phyloP scores from a whole-genome alignment of 2,888 invertebrate species.

The Thera britannica region DNA sequence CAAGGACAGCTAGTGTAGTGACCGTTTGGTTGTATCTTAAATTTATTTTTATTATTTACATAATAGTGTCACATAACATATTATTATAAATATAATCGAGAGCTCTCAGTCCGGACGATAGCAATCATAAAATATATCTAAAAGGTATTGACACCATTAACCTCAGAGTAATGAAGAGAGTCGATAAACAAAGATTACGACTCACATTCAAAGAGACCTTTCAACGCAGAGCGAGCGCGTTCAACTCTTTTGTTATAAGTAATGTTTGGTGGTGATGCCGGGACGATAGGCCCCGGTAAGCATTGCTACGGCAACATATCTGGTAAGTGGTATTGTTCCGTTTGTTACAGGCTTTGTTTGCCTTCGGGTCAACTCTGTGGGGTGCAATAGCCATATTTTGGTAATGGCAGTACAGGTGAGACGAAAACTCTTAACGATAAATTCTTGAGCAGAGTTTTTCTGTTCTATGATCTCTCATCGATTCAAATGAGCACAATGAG shows the following conservation, averaged over 20 bases:
- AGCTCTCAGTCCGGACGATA: neutral
- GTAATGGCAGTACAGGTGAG: constrained; percentile 17
- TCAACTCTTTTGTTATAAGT: constrained; percentile 40
- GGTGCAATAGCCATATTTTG: constrained; percentile 18
- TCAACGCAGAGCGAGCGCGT: constrained; percentile 30
- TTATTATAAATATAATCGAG: neutral
- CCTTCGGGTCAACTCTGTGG: constrained; percentile 16
- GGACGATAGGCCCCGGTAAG: neutral
- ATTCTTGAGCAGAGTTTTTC: too few species aligned
- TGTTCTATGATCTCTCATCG: neutral
- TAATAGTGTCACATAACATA: neutral
- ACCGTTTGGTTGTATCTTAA: neutral
- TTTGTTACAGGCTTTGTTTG: constrained; percentile 25
- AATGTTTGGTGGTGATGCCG: constrained; percentile 14
- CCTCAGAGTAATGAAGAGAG: constrained; percentile 8
- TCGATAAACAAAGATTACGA: constrained; percentile 16
- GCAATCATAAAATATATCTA: constrained; percentile 5
- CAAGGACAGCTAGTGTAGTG: too few species aligned
- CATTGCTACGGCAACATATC: constrained; percentile 4
- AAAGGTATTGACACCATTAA: constrained; percentile 22
- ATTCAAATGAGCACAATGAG: neutral
- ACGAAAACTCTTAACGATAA: constrained; percentile 4
- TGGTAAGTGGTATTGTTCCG: constrained; percentile 23
- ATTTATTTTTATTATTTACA: neutral
- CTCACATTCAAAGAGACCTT: constrained; percentile 12